Evolutionary conservation across 2,797 vertebrate species (phyloP), one percentile per base, ranked within the genome.

Genomic region (Cynodonichthys magdalenae): DNA sequence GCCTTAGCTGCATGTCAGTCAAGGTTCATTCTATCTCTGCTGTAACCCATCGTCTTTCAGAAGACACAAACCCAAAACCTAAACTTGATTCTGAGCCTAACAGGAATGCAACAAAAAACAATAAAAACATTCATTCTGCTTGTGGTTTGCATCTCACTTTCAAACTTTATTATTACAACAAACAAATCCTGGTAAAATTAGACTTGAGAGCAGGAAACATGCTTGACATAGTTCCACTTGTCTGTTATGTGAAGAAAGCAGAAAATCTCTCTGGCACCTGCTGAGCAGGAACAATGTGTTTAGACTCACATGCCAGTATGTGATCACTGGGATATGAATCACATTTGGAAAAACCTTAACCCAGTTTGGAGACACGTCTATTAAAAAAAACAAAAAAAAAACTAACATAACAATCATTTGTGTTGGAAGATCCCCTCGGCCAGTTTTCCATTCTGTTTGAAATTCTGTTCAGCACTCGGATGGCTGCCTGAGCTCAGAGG

Each of bases 391-490:
- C 49, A 34, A 63, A 36, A 64, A 53, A 59, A 51, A 64, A 74
- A 54, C 34, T 59, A 75, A 78, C 7, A 15, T 54, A 57, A 67
- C 10, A 36, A 83, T 84, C 63, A 74, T 75, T 77, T 81, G 59
- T 71, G 73, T 71, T 65, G 66, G 53, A 82, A 74, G 63, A 49
- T 29, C 34, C n/a, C 49, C 65, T 69, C 44, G 62, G 78, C 84
- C 74, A 81, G 76, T 71, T 89, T 89, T 89, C 86, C 88, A 74
- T 79, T 86, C 69, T 74, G 59, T 85, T 39, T 80, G 59, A 82
- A 81, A 84, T 83, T 80, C 68, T 80, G 31, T 69, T 85, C 71
- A 77, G 82, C 75, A 82, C 77, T 89, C 29, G 60, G 64, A 81
- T 81, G 79, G 83, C 84, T 66, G 76, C 69, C 58, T 69, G 15